Evolutionary conservation across 2,113 vertebrate species (phyloP).

Genomic region (Saimiri boliviensis): DNA sequence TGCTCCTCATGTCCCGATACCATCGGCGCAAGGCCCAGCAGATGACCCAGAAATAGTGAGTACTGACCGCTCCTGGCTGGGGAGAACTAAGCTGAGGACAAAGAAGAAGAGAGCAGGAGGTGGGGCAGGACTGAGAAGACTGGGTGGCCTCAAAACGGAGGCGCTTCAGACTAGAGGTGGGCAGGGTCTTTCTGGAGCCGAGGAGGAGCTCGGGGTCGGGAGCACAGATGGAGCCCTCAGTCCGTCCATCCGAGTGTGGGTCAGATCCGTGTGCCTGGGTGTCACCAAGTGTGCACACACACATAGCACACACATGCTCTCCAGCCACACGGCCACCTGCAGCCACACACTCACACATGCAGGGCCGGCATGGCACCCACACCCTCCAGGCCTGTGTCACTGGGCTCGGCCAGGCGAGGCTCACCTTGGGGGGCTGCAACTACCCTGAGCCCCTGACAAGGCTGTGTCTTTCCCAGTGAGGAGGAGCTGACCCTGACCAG

Average conservation of each 20-base stretch:
- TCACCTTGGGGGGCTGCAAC: neutral
- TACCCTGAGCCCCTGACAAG: neutral
- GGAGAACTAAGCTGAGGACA: neutral
- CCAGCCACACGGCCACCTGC: neutral
- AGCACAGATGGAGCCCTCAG: neutral
- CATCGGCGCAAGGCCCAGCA: slow-evolving; percentile 88
- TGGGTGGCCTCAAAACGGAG: neutral
- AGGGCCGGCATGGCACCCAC: neutral
- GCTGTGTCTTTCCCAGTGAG: slow-evolving; percentile 81
- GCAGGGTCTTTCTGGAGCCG: neutral
- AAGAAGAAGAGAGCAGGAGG: neutral
- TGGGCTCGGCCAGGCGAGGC: neutral
- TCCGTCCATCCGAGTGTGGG: neutral
- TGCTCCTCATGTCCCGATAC: slow-evolving; percentile 89
- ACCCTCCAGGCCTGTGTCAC: neutral
- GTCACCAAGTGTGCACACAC: neutral
- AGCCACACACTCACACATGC: neutral
- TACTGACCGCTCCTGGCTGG: neutral
- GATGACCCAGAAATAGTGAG: slow-evolving; percentile 91
- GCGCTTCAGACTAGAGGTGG: neutral
- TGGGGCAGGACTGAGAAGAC: neutral
- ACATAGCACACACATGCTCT: neutral
- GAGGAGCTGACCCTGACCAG: slow-evolving; percentile 91
- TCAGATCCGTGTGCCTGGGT: rapidly evolving
- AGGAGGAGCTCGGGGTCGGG: neutral